Evolutionary conservation across 2,888 invertebrate genomes (phyloP).

Genomic region (Carterocephalus palaemon): DNA sequence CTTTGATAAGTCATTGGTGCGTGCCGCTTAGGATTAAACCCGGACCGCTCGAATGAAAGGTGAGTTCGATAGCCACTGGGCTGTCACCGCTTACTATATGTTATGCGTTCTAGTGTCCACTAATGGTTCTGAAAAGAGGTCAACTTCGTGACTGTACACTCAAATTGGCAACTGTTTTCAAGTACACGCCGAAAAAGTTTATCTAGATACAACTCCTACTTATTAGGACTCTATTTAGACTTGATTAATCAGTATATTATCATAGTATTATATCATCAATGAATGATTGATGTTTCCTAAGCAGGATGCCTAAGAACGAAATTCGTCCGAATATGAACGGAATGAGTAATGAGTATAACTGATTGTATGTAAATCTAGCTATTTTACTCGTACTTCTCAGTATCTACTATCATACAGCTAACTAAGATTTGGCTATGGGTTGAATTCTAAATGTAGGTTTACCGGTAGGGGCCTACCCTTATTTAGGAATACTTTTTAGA

Average conservation of each 20-base stretch:
- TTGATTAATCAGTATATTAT: conserved; percentile 15
- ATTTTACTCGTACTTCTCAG: conserved; percentile 13
- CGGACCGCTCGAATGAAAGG: too few relatives aligned
- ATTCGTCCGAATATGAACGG: conserved; percentile 33
- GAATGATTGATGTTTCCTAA: conserved; percentile 32
- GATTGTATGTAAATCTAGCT: conserved; percentile 40
- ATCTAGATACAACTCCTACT: not conserved
- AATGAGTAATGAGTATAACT: too few relatives aligned
- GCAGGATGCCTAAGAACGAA: conserved; percentile 30
- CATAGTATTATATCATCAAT: conserved; percentile 26
- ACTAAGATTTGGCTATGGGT: conserved; percentile 17
- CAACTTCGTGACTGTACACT: too few relatives aligned
- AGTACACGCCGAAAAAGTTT: conserved; percentile 9
- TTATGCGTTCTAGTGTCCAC: too few relatives aligned
- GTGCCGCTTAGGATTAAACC: too few relatives aligned
- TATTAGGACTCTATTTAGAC: conserved; percentile 12
- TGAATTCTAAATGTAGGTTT: conserved; percentile 10
- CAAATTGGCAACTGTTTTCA: not conserved
- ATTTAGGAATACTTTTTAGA: conserved; percentile 12
- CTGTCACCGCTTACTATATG: too few relatives aligned
- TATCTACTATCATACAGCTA: conserved; percentile 15
- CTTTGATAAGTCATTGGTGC: too few relatives aligned
- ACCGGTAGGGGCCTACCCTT: not conserved
- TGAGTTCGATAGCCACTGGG: too few relatives aligned
- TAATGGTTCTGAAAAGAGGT: too few relatives aligned